Evolutionary conservation across 2,797 vertebrate species (phyloP), one percentile per base, ranked within the genome.

Genomic region (Malacoraja senta): DNA sequence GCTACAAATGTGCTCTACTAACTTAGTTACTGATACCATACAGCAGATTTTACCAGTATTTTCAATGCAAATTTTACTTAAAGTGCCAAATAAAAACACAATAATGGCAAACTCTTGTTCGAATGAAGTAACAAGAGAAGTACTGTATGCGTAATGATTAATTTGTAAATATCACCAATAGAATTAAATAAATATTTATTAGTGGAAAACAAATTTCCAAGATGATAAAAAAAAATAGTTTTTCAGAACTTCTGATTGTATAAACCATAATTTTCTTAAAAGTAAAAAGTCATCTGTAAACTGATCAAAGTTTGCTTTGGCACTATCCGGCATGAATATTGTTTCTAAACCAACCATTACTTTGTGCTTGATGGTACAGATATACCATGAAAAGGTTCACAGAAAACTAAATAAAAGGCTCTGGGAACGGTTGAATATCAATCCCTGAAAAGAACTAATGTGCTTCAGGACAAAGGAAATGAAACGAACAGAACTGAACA

Each of bases 371-470:
- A 13, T 76, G 26, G 35, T 26, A 76, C 71, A 26, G 26, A n/a
- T 74, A 17, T 44, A 92, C 38, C 29, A 74, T 92, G 90, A 92
- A 92, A 92, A 76, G 90, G 13, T 92, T 92, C 44, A 76, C 44
- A 44, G 90, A 92, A 74, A 92, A 76, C 90, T 92, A 53, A 74
- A 58, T 71, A 80, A 44, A 53, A 72, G 24, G 68, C 24, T 26
- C 72, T 76, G 90, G 90, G 90, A 92, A 92, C 38, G 53, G 38
- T 58, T 76, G 90, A 92, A 58, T 92, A 92, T 92, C 68, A 58
- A 58, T 92, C 72, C 90, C 90, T 92, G 90, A 92, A 92, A 92
- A 92, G 90, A 68, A 76, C 71, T 76, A 76, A 71, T 92, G 90
- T 92, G 71, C 44, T 29, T 29, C 68, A 76, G 90, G 68, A 76